These are phyloP conservation scores for Sebastes matsubarae DNA, from an alignment of 2,797 vertebrate species.

Conservation along the genomic window DNA sequence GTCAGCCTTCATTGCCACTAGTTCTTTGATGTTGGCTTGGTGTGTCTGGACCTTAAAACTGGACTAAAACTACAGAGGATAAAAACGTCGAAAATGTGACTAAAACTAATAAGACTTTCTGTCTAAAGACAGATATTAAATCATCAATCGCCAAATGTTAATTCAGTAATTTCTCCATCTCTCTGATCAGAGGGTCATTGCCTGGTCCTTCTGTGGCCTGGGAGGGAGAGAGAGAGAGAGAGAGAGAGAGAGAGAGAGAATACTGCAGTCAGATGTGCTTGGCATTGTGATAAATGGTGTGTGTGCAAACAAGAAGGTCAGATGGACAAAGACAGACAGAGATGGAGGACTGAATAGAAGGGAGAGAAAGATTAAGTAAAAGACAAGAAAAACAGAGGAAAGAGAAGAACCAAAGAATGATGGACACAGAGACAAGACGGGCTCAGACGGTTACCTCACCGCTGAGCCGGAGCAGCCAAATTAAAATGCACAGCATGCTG, in stretches of 20 bases:
- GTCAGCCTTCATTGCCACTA: too few species aligned
- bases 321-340: constrained; percentile 11
- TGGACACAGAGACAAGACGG: background rate
- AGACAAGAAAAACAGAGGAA: background rate
- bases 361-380: background rate
- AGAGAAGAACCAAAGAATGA: constrained; percentile 1
- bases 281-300: constrained; percentile 71
- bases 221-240: background rate
- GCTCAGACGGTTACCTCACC: constrained; percentile 15
- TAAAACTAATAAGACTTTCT: too few species aligned
- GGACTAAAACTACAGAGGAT: too few species aligned
- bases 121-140: too few species aligned
- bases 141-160: background rate
- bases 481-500: constrained; percentile 36
- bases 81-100: too few species aligned
- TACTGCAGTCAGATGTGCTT: constrained; percentile 80
- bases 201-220: constrained; percentile 11
- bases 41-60: too few species aligned
- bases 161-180: background rate
- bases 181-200: background rate
- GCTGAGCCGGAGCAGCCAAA: constrained; percentile 8
- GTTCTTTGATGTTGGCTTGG: too few species aligned
- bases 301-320: constrained; percentile 41
- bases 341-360: background rate
- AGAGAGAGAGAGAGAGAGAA: constrained; percentile 26